Evolutionary conservation across 2,113 vertebrate species (phyloP).

Genomic region (Neopipo cinnamomea): DNA sequence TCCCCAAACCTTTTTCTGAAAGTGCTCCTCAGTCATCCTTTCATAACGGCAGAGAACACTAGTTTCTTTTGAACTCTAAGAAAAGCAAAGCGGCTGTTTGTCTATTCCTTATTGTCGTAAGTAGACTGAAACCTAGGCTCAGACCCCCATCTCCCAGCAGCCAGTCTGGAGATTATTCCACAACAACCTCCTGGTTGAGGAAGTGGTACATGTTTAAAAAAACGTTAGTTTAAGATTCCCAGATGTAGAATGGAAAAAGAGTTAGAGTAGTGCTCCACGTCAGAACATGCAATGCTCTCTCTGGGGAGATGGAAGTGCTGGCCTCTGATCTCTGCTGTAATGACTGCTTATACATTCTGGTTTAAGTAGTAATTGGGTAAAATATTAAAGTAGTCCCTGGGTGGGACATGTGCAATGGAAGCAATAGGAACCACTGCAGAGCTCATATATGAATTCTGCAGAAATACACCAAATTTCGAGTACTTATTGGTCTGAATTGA

Average conservation of each 20-base stretch:
- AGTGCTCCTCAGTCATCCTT: not conserved
- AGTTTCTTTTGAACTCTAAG: not conserved
- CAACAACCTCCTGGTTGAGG: not conserved
- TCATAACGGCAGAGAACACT: not conserved
- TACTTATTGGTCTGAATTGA: not conserved
- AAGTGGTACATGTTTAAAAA: not conserved
- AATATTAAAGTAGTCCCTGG: not conserved
- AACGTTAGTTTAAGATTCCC: not conserved
- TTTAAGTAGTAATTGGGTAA: not conserved
- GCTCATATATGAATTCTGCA: not conserved
- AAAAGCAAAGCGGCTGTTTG: not conserved
- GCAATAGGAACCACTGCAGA: not conserved
- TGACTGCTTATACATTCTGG: not conserved
- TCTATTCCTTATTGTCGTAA: not conserved
- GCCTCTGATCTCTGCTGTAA: not conserved
- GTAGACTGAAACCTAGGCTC: not conserved
- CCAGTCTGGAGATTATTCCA: not conserved
- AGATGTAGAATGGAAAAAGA: not conserved
- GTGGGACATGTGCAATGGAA: not conserved
- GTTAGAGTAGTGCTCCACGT: fast-evolving
- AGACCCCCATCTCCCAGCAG: not conserved
- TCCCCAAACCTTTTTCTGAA: not conserved
- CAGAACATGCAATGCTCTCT: fast-evolving
- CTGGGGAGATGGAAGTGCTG: not conserved
- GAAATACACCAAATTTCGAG: not conserved